Evolutionary conservation across 2,797 vertebrate genomes (phyloP), one percentile per base, ranked within the genome.

Genomic region (Smutsia gigantea): DNA sequence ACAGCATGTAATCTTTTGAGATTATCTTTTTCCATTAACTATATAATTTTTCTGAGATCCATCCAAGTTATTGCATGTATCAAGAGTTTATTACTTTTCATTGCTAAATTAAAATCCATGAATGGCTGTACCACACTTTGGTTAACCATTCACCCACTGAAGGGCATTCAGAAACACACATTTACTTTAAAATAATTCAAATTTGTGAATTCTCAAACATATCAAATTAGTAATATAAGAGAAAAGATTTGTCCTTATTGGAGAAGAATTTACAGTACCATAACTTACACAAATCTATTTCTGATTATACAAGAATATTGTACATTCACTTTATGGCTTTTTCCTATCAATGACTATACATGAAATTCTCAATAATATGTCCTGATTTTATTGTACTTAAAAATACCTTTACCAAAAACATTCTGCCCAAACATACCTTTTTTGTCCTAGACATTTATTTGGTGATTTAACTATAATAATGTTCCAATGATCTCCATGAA

Each of bases 201-300:
- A 74, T 87, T 69, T 84, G 68, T 95, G n/a, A 86, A 78, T 96
- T 82, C 37, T 93, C 49, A 93, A 19, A 92, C 39, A 89, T 23
- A 59, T 63, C 7, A 55, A 90, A 92, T 74, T 39, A 78, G 5
- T 25, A 77, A 4, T 69, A 83, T 74, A 71, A 46, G 29, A 85
- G 39, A 87, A 93, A 92, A 55, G 27, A 72, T 64, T 5, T 85
- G 14, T 31, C 51, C 42, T 82, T 46, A 72, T 7, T 53, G 8
- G 34, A 79, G 18, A 13, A 94, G 85, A 94, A 93, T 49, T 79
- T 51, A 29, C 10, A 18, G 29, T 12, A 15, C 14, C 55, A 66
- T 23, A 79, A 75, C 63, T 51, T 55, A 85, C 34, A 75, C 21
- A 72, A 91, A 78, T 29, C 31, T 34, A 75, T 75, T 31, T 10